phyloP scores from a whole-genome alignment of 2,113 vertebrate genomes.

The Monarcha castaneiventris region DNA sequence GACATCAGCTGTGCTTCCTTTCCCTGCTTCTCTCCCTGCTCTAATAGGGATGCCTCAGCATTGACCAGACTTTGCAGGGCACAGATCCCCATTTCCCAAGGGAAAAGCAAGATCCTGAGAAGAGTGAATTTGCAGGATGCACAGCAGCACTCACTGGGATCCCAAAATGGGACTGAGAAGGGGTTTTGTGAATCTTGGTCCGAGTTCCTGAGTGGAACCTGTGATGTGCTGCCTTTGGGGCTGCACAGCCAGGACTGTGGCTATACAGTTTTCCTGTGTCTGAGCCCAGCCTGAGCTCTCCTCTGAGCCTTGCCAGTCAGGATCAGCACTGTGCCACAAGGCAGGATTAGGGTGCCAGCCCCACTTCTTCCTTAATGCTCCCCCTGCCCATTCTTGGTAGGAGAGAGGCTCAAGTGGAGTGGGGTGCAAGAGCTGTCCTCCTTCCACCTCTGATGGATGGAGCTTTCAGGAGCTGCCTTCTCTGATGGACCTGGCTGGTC shows the following conservation, averaged over 20 bases:
- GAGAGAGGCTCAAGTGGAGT: neutral
- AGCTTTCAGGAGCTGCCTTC: neutral
- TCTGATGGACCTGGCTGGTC: neutral
- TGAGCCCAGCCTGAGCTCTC: neutral
- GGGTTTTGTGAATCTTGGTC: neutral
- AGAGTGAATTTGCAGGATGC: neutral
- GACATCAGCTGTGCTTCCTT: neutral
- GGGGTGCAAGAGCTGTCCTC: neutral
- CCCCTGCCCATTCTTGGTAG: accelerated
- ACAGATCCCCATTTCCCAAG: neutral
- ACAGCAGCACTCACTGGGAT: accelerated
- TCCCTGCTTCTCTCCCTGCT: neutral
- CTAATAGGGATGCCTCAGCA: neutral
- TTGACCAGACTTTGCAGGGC: neutral
- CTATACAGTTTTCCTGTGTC: neutral
- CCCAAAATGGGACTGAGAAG: neutral
- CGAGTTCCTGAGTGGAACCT: neutral
- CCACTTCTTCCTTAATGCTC: neutral
- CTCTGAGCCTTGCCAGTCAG: neutral
- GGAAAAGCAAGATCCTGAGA: neutral
- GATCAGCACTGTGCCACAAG: neutral
- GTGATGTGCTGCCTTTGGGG: neutral
- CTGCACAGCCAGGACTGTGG: neutral
- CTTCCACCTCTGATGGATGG: neutral
- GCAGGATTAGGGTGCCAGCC: neutral